A percentile compares a stretch with the other conserved stretches of the same genome.
These are phyloP conservation scores for Watersipora subatra DNA, from an alignment of 1,140 invertebrate species.

Conservation along the genomic window DNA sequence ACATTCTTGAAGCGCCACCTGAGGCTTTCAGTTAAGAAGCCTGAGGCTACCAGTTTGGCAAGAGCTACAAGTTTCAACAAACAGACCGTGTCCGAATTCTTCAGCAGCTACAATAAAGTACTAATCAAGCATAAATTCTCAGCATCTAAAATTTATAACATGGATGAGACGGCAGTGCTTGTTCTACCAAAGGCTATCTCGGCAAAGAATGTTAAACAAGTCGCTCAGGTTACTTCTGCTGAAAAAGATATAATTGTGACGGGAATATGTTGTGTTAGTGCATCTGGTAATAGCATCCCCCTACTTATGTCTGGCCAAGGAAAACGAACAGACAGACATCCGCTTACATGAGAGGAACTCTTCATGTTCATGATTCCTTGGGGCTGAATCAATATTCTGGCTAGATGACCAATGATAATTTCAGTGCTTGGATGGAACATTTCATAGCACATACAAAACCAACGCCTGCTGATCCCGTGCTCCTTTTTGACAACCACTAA, in stretches of 20 bases:
- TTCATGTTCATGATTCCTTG: slow-evolving; percentile 27
- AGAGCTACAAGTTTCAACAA: slow-evolving; percentile 43
- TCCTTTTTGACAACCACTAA: slow-evolving; percentile 38
- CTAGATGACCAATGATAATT: slow-evolving; percentile 41
- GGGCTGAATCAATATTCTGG: slow-evolving; percentile 34
- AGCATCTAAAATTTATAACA: slow-evolving; percentile 35
- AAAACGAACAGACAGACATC: slow-evolving; percentile 13
- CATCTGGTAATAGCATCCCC: slow-evolving; percentile 23
- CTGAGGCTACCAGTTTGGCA: slow-evolving; percentile 38
- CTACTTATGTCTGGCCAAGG: slow-evolving; percentile 26
- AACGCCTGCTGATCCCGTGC: slow-evolving; percentile 22
- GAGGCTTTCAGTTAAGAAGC: slow-evolving; percentile 31
- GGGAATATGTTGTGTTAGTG: slow-evolving; percentile 12
- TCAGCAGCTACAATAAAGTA: slow-evolving; percentile 16
- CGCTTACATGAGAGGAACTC: background rate
- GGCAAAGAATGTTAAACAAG: slow-evolving; percentile 33
- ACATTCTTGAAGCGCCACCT: slow-evolving; percentile 39
- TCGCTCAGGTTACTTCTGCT: slow-evolving; percentile 36
- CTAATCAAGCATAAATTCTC: slow-evolving; percentile 17
- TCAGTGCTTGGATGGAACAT: slow-evolving; percentile 40
- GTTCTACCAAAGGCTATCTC: slow-evolving; percentile 38
- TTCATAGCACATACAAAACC: slow-evolving; percentile 28
- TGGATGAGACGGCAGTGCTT: slow-evolving; percentile 44
- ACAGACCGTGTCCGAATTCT: slow-evolving; percentile 22
- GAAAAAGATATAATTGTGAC: slow-evolving; percentile 36